phyloP scores from a whole-genome alignment of 37 sponge, comb jelly and placozoan species.

The Chondrosia reniformis region DNA sequence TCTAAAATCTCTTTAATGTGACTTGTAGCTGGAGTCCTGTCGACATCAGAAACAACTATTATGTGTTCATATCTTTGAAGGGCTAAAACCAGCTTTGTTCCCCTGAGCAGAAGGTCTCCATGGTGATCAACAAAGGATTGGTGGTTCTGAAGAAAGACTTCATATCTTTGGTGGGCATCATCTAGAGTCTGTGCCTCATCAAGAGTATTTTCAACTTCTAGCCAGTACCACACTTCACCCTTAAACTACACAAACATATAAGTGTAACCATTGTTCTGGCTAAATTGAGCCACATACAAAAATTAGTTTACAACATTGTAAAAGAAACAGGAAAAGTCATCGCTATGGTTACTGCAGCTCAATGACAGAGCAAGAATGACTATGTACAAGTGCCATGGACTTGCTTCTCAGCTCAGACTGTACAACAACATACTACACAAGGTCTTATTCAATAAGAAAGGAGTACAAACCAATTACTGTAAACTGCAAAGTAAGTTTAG shows the following conservation, averaged over 20 bases:
- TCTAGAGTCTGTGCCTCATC: background rate
- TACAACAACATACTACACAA: no score
- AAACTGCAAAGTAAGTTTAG: no score
- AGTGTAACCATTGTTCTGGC: no score
- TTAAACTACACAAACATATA: background rate
- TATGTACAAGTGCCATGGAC: no score
- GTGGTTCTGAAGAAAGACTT: background rate
- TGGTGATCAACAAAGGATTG: background rate
- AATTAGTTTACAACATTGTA: no score
- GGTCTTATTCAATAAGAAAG: no score
- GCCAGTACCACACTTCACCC: slow-evolving; percentile 21
- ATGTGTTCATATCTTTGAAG: background rate
- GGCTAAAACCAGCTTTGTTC: background rate
- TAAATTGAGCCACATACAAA: no score
- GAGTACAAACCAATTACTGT: no score
- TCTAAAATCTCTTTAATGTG: background rate
- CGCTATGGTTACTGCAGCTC: no score
- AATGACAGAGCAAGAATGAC: no score
- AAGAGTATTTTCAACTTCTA: background rate
- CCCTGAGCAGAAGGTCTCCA: background rate
- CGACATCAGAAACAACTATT: background rate
- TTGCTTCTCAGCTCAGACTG: no score
- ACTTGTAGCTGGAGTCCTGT: background rate
- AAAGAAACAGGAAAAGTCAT: no score
- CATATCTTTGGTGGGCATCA: background rate